phyloP scores from a whole-genome alignment of 2,797 vertebrate genomes.

The Hydrolagus colliei region DNA sequence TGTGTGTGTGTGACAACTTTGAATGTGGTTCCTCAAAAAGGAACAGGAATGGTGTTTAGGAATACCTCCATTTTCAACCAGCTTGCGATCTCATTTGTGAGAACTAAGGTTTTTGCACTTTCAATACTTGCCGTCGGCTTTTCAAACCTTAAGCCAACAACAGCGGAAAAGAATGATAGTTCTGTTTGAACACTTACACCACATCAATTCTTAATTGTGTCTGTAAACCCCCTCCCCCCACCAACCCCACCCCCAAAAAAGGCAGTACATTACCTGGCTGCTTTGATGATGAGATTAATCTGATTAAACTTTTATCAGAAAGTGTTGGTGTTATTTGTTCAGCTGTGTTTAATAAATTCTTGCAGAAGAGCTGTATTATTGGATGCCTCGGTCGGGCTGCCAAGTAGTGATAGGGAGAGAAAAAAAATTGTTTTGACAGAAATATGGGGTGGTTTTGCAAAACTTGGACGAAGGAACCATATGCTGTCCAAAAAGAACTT shows the following conservation, averaged over 20 bases:
- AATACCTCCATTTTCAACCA: too few species aligned
- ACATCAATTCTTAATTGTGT: slow-evolving; percentile 3
- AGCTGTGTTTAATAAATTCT: slow-evolving; percentile 60
- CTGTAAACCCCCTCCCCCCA: too few species aligned
- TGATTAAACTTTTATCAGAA: slow-evolving; percentile 18
- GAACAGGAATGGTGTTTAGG: too few species aligned
- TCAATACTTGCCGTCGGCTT: neutral
- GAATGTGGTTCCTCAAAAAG: too few species aligned
- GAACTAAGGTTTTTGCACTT: neutral
- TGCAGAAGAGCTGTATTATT: slow-evolving; percentile 48
- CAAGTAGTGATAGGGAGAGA: slow-evolving; percentile 43
- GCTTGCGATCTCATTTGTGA: neutral
- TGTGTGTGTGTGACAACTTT: too few species aligned
- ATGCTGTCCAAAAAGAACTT: slow-evolving; percentile 48
- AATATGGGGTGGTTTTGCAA: slow-evolving; percentile 51
- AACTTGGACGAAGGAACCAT: slow-evolving; percentile 50
- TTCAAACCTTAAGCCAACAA: neutral
- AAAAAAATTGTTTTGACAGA: slow-evolving; percentile 57
- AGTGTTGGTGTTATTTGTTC: slow-evolving; percentile 50
- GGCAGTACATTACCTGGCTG: slow-evolving; percentile 3
- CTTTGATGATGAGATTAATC: too few species aligned
- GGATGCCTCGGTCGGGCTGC: slow-evolving; percentile 56
- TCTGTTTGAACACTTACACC: neutral
- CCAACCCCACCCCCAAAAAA: too few species aligned
- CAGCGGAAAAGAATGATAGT: neutral